Conservation (phyloP, 2,797 vertebrate species). For the Lithobates sylvaticus region DNA sequence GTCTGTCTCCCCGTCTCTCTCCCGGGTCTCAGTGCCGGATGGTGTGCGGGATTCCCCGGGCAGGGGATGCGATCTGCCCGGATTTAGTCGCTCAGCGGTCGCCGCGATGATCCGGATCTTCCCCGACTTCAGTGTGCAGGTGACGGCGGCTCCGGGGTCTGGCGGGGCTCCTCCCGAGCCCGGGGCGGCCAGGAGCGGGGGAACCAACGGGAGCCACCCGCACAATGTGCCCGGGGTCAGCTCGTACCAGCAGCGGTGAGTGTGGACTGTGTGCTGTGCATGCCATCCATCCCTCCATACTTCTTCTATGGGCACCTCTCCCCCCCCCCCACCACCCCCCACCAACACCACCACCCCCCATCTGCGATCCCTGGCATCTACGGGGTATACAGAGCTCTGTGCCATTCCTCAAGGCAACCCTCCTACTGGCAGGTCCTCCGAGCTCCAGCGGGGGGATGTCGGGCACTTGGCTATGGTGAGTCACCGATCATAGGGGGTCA, state of each 20-base stretch:
- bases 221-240: slow-evolving; percentile 92
- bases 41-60: slow-evolving; percentile 59
- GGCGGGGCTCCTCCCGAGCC: slow-evolving; percentile 78
- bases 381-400: slow-evolving; percentile 27
- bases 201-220: slow-evolving; percentile 89
- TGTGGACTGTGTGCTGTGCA: slow-evolving; percentile 40
- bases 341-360: too few relatives aligned
- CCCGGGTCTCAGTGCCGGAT: slow-evolving; percentile 58
- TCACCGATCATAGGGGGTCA: background rate
- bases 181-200: slow-evolving; percentile 75
- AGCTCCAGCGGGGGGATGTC: slow-evolving; percentile 33
- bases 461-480: slow-evolving; percentile 57
- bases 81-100: slow-evolving; percentile 68
- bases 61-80: slow-evolving; percentile 62
- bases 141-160: slow-evolving; percentile 84
- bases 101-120: slow-evolving; percentile 94
- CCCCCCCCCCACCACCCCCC: slow-evolving; percentile 20
- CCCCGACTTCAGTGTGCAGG: slow-evolving; percentile 99
- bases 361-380: background rate
- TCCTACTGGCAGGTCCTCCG: slow-evolving; percentile 40
- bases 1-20: slow-evolving; percentile 25
- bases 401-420: slow-evolving; percentile 39
- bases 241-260: slow-evolving; percentile 97
- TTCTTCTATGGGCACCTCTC: slow-evolving; percentile 23
- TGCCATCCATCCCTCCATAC: too few relatives aligned